These are phyloP conservation scores for Siniperca knerii DNA, from an alignment of 2,113 vertebrate species.

Conservation along the genomic window DNA sequence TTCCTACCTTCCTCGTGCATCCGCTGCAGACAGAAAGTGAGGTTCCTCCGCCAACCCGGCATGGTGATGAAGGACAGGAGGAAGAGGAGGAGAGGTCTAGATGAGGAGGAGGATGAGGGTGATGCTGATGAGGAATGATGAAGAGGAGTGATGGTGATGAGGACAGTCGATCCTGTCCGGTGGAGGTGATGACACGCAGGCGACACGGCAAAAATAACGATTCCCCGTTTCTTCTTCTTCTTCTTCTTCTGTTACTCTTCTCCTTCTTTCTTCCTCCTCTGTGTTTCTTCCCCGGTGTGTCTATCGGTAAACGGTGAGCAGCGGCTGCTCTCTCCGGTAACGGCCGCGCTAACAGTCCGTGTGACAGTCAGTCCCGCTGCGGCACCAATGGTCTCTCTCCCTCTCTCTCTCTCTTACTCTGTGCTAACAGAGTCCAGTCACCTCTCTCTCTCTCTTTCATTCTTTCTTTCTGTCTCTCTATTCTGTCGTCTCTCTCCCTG, in stretches of 20 bases:
- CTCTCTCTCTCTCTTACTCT: slow-evolving; percentile 20
- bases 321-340: slow-evolving; percentile 58
- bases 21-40: slow-evolving; percentile 81
- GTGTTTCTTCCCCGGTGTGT: background rate
- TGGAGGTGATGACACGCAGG: slow-evolving; percentile 52
- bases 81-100: slow-evolving; percentile 35
- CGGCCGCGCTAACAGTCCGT: slow-evolving; percentile 70
- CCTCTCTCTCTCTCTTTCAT: background rate
- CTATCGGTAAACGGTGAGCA: slow-evolving; percentile 23
- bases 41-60: slow-evolving; percentile 80
- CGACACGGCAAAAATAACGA: slow-evolving; percentile 9
- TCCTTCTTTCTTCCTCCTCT: slow-evolving; percentile 11
- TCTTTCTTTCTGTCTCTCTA: background rate
- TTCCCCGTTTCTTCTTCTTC: background rate
- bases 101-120: slow-evolving; percentile 23
- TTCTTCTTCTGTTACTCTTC: background rate
- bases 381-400: slow-evolving; percentile 52
- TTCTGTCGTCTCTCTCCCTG: background rate
- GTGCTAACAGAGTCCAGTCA: slow-evolving; percentile 39
- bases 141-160: slow-evolving; percentile 28
- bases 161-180: slow-evolving; percentile 62
- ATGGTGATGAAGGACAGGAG: slow-evolving; percentile 63
- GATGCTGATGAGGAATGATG: slow-evolving; percentile 18
- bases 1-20: slow-evolving; percentile 80
- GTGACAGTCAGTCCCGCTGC: slow-evolving; percentile 77